Percentiles rank a stretch among this genome's conserved stretches.
These are phyloP conservation scores for Petaurus breviceps DNA, from an alignment of 2,113 vertebrate species.

Conservation along the genomic window DNA sequence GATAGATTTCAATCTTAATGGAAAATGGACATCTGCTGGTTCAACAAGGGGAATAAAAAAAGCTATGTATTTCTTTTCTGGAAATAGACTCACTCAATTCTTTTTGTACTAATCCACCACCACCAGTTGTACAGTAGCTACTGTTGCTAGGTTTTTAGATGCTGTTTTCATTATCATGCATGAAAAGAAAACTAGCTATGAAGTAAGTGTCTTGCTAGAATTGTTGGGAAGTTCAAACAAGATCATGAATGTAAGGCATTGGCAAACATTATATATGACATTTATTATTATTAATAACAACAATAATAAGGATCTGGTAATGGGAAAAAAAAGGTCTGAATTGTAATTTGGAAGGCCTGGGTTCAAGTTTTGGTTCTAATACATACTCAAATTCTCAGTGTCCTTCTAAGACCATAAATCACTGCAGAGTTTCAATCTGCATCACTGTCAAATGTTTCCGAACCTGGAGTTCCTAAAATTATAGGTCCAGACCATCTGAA, in stretches of 20 bases:
- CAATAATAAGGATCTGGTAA: neutral
- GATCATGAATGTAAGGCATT: neutral
- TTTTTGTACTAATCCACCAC: neutral
- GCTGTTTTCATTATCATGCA: neutral
- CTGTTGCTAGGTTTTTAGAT: neutral
- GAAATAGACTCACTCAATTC: neutral
- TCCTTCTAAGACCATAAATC: neutral
- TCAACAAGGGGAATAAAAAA: neutral
- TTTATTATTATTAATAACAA: neutral
- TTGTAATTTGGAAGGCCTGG: neutral
- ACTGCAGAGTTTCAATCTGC: neutral
- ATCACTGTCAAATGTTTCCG: neutral
- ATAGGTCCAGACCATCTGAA: neutral
- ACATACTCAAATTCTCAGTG: neutral
- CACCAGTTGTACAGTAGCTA: neutral
- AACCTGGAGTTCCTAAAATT: neutral
- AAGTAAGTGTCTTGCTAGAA: neutral
- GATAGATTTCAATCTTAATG: neutral
- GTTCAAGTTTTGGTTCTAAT: neutral
- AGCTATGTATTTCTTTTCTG: neutral
- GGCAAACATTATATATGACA: neutral
- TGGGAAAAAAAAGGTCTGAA: neutral
- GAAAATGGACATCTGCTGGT: neutral
- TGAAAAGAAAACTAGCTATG: neutral
- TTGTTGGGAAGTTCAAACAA: neutral